Conservation (phyloP, 2,888 invertebrate genomes). For the Coleophora flavipennella region DNA sequence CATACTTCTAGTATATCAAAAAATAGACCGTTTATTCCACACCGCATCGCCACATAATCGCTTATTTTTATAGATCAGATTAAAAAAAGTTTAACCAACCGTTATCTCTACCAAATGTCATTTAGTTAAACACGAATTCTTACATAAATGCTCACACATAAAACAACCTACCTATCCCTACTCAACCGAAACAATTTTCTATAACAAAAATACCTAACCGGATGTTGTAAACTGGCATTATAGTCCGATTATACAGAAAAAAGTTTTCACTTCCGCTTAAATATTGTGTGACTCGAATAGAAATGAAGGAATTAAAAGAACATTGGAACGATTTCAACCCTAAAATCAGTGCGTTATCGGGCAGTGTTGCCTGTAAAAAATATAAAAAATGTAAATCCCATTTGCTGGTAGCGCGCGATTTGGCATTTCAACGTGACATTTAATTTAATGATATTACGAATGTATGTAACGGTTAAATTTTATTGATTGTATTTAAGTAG, state of each 20-base stretch:
- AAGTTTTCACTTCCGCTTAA: slow-evolving; percentile 46
- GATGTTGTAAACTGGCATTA: slow-evolving; percentile 50
- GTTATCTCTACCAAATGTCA: slow-evolving; percentile 22
- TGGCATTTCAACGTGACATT: slow-evolving; percentile 50
- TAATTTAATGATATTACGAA: slow-evolving; percentile 6
- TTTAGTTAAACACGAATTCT: slow-evolving; percentile 4
- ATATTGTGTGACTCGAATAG: slow-evolving; percentile 53
- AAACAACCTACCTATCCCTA: slow-evolving; percentile 15
- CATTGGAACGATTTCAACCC: slow-evolving; percentile 11
- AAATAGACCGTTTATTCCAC: background rate
- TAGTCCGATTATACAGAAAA: slow-evolving; percentile 39
- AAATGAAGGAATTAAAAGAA: slow-evolving; percentile 45
- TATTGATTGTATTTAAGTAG: too few relatives aligned
- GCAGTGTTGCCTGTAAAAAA: slow-evolving; percentile 12
- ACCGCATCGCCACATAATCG: slow-evolving; percentile 23
- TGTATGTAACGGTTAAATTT: background rate
- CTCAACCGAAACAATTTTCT: slow-evolving; percentile 31
- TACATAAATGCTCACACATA: slow-evolving; percentile 8
- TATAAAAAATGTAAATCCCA: slow-evolving; percentile 33
- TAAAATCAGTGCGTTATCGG: slow-evolving; percentile 21
- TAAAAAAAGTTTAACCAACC: slow-evolving; percentile 13
- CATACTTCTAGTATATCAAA: background rate
- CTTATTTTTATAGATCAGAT: slow-evolving; percentile 21
- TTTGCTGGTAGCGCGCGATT: slow-evolving; percentile 49
- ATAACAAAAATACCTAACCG: slow-evolving; percentile 29